phyloP scores from a whole-genome alignment of 2,113 vertebrate genomes.

The Ailuropoda melanoleuca region DNA sequence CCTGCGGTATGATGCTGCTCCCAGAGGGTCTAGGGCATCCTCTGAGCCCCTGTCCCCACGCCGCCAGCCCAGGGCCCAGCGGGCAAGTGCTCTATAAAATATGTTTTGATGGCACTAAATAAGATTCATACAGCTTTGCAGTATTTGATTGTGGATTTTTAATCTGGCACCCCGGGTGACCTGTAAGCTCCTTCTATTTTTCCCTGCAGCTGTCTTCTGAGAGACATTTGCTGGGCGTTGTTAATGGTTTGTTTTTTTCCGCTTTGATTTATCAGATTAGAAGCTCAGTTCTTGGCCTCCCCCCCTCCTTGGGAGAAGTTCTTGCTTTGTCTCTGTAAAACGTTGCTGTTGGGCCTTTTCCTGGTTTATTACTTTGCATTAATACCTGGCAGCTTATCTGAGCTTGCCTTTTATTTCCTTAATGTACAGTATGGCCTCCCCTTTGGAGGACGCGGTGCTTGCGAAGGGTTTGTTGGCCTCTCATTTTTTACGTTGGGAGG shows the following conservation, averaged over 20 bases:
- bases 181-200: background rate
- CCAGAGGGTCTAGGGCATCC: background rate
- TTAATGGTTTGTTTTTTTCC: background rate
- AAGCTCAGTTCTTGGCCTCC: background rate
- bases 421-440: background rate
- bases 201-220: constrained; percentile 8
- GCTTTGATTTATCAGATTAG: constrained; percentile 50
- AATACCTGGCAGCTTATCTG: background rate
- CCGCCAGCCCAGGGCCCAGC: background rate
- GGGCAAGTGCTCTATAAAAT: background rate
- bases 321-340: background rate
- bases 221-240: background rate
- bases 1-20: background rate
- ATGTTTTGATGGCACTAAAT: background rate
- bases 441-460: background rate
- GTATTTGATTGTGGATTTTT: background rate
- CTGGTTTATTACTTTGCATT: constrained; percentile 9
- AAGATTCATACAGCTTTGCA: background rate
- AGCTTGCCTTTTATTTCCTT: constrained; percentile 27
- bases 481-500: background rate
- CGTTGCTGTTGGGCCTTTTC: background rate
- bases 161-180: background rate
- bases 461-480: background rate
- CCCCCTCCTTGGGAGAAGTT: background rate
- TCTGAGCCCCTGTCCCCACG: background rate